Base-by-base conservation (phyloP, 2,797 vertebrate species). In the Valencia hispanica region DNA sequence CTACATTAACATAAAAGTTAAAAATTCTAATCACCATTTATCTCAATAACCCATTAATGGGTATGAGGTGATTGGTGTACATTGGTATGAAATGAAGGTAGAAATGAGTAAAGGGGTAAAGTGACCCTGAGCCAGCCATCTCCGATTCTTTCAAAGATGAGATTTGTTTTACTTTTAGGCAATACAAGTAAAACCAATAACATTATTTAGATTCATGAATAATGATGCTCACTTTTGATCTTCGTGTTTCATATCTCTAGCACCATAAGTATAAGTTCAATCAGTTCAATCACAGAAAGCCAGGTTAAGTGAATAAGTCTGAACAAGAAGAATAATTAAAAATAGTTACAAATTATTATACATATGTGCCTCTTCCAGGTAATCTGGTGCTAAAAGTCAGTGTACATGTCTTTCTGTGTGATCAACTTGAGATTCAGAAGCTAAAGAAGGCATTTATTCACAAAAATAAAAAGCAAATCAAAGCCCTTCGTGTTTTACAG, bases 381-480 rank as follows among this genome's bases (percentile, higher is more conserved):
- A 53, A 61, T 48, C 20, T 57, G 1, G 15, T 43, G 53, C 45
- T 14, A 25, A 30, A 39, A 63, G n/a, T 25, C 7, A 20, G 47
- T 27, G 73, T 18, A 14, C 41, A 51, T 50, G 2, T n/a, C 22
- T 41, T n/a, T 41, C 14, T 27, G 25, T 41, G 25, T 41, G 10
- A 65, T 47, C 34, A 43, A n/a, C 22, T 7, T n/a, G 22, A 68
- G 65, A 43, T 68, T 43, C 22, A 43, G 14, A 41, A 43, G 65
- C 39, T 41, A 39, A 3, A n/a, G 22, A 43, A 66, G 65, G 39
- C 36, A n/a, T n/a, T 81, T 68, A 71, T 79, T 80, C 72, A 77
- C 22, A 57, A 71, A 85, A 63, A 84, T 63, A 70, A 73, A 74
- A 22, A 70, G 83, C 3, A 20, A 86, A 91, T 87, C 85, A 89